These are phyloP conservation scores for Xiphophorus maculatus DNA, from an alignment of 2,113 vertebrate species.

Conservation along the genomic window DNA sequence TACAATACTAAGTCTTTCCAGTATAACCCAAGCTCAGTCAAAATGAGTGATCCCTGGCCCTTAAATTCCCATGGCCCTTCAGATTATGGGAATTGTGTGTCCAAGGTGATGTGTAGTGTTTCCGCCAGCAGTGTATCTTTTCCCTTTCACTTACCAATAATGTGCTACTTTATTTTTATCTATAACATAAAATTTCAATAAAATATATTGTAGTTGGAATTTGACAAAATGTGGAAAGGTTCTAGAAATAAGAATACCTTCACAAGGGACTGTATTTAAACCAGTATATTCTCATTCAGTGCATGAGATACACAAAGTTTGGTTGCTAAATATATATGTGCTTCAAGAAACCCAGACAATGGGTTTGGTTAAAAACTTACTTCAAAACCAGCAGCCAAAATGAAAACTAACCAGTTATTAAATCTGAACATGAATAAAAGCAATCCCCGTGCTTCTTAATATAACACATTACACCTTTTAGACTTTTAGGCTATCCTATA, in stretches of 20 bases:
- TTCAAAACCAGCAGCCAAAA: conserved; percentile 5
- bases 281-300: conserved; percentile 26
- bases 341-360: conserved; percentile 17
- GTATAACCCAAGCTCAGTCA: background rate
- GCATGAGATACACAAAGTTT: conserved; percentile 25
- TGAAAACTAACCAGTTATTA: conserved; percentile 1
- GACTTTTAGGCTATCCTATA: conserved; percentile 8
- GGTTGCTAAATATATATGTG: conserved; percentile 6
- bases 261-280: conserved; percentile 2
- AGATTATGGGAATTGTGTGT: background rate
- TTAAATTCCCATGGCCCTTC: background rate
- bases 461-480: conserved; percentile 14
- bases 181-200: background rate
- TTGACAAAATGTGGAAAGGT: background rate
- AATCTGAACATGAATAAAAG: conserved; percentile 10
- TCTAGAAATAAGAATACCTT: background rate
- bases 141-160: background rate
- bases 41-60: too few species aligned
- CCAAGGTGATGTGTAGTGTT: background rate
- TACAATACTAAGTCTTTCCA: background rate
- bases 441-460: conserved; percentile 33
- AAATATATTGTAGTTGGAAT: background rate
- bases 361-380: conserved; percentile 18
- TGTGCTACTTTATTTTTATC: background rate
- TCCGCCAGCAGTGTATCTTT: background rate